phyloP scores from a whole-genome alignment of 1,140 invertebrate species.

The Phthorimaea operculella region DNA sequence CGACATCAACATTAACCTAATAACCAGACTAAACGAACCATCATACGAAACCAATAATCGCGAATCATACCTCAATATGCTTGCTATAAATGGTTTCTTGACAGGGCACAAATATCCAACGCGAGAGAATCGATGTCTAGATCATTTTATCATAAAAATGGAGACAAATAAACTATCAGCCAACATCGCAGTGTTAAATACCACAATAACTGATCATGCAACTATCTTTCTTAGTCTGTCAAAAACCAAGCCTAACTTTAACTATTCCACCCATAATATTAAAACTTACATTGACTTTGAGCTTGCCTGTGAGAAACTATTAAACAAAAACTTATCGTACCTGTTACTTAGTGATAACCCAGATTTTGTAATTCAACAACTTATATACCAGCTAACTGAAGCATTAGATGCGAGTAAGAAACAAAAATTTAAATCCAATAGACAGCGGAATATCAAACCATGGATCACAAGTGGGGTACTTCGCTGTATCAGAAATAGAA shows the following conservation, averaged over 20 bases:
- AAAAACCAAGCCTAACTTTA: background rate
- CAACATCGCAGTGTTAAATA: background rate
- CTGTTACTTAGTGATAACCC: background rate
- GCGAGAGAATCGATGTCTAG: no score
- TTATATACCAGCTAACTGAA: constrained; percentile 1
- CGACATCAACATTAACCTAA: no score
- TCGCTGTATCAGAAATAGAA: background rate
- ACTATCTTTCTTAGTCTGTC: background rate
- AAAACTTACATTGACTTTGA: constrained; percentile 1
- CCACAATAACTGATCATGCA: background rate
- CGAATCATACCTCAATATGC: no score
- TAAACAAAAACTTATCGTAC: background rate
- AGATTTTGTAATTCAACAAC: background rate
- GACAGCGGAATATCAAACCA: background rate
- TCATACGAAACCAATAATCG: no score
- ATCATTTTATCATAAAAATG: no score
- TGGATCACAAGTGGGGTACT: background rate
- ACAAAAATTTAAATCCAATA: background rate
- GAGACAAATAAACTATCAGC: no score
- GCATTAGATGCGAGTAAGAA: background rate
- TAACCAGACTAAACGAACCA: no score
- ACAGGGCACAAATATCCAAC: no score
- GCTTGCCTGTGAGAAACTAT: background rate
- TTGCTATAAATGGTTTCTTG: no score
- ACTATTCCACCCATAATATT: background rate